Evolutionary conservation across 2,888 invertebrate genomes (phyloP), one percentile per base, ranked within the genome.

Genomic region (Folsomia candida): DNA sequence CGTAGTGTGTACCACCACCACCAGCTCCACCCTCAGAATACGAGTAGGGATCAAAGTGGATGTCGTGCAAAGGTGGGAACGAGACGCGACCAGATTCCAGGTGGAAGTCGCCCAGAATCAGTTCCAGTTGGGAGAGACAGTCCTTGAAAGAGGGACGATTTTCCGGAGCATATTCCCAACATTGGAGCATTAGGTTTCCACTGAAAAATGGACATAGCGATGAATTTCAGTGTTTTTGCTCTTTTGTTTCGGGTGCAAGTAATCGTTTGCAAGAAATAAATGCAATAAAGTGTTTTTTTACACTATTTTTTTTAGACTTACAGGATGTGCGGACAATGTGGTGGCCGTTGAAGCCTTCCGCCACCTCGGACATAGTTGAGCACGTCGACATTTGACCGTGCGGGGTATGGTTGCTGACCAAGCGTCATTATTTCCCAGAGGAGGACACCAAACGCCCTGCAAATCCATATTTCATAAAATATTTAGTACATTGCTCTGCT

Each of bases 361-460:
- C 77, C 77, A 26, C 57, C 58, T n/a, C 72, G 57, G 9, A 98
- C 95, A 83, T 92, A 93, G 80, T 92, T 89, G 70, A 97, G 85
- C 27, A 98, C 97, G 83, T 97, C 95, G 18, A 92, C 86, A 85
- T 98, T 97, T 71, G 91, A 92, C 75, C 93, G 87, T 11, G 94
- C 95, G 4, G 93, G 94, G 84, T 99, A 99, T 0, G 99, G 99
- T 82, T 97, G 95, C 82, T 96, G 94, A 0, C 98, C 98, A 64
- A 98, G 84, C 0, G 97, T 94, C 82, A 98, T 88, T 62, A 98
- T 93, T 86, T 99, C 99, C 97, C 97, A 98, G 82, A 97, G 88
- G 2, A 98, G 85, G 0, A 98, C 92, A 0, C 92, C 93, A 85
- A 94, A 94, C 0, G 70, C 66, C n/a, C n/a, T n/a, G n/a, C n/a